These are phyloP conservation scores for Dromiciops gliroides DNA, from an alignment of 2,113 vertebrate genomes.

Conservation along the genomic window DNA sequence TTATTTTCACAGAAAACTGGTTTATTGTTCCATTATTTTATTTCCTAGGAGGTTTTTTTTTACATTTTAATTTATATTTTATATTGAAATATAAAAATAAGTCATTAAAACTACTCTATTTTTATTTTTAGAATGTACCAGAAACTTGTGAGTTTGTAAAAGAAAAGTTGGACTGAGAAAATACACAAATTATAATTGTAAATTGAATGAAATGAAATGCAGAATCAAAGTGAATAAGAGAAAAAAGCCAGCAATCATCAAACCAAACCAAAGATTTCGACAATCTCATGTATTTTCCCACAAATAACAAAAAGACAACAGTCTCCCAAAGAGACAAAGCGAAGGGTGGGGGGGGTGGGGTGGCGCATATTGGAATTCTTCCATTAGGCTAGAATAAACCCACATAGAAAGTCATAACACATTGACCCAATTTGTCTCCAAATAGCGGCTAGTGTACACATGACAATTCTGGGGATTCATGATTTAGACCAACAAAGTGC, in stretches of 20 bases:
- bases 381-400: neutral
- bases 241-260: neutral
- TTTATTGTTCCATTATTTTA: neutral
- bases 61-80: neutral
- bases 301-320: neutral
- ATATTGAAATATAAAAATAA: neutral
- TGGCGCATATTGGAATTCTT: neutral
- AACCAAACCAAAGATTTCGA: neutral
- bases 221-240: neutral
- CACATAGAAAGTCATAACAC: neutral
- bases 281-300: neutral
- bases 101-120: neutral
- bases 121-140: slow-evolving; percentile 1
- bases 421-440: neutral
- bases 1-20: neutral
- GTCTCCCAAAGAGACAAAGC: neutral
- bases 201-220: neutral
- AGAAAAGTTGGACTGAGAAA: neutral
- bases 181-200: neutral
- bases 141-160: slow-evolving; percentile 1
- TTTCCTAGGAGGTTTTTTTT: neutral
- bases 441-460: neutral
- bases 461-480: neutral
- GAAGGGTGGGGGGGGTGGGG: neutral
- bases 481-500: neutral